Conservation (phyloP, 2,113 vertebrate species). For the Piliocolobus tephrosceles region DNA sequence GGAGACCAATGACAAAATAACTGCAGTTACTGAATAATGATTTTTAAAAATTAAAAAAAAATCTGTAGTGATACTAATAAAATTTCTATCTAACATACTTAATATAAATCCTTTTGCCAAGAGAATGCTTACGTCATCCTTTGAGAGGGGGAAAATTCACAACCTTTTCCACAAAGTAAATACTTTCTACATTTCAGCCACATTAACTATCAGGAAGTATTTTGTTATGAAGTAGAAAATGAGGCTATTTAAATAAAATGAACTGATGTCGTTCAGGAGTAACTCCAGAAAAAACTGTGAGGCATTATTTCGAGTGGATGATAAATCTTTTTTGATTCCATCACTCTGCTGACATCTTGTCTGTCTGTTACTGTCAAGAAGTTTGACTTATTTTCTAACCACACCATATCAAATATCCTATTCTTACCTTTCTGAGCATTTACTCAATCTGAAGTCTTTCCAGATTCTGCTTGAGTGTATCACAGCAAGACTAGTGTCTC, state of each 20-base stretch:
- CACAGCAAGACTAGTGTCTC: accelerated
- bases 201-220: background rate
- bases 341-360: no score
- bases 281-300: background rate
- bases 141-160: background rate
- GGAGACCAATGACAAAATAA: background rate
- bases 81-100: background rate
- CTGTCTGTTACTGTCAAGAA: background rate
- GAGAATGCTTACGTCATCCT: background rate
- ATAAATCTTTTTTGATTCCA: accelerated
- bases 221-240: background rate
- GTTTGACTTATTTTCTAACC: background rate
- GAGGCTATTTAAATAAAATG: background rate
- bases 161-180: background rate
- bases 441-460: background rate
- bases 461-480: no score
- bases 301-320: background rate
- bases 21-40: background rate
- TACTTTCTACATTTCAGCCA: background rate
- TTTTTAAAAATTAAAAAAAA: background rate
- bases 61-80: no score
- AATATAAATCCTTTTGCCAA: background rate
- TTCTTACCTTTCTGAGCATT: no score
- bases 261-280: accelerated
- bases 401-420: no score